Percentiles rank a stretch among this genome's conserved stretches.
phyloP scores from a whole-genome alignment of 1,140 invertebrate genomes.

The Brachionus rubens region DNA sequence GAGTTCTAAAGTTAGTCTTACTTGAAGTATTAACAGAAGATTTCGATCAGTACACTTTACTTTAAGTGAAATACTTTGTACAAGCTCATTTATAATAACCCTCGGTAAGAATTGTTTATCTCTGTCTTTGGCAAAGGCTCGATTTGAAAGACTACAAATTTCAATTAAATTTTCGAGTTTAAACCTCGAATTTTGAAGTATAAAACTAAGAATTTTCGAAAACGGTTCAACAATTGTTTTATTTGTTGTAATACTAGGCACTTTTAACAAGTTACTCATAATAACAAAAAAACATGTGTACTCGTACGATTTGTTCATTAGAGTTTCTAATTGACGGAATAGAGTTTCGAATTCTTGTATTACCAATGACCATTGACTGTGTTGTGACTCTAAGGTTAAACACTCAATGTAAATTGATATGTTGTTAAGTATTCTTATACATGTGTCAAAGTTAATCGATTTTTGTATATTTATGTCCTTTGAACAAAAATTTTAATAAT shows the following conservation, averaged over 20 bases:
- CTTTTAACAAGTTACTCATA: conserved; percentile 77
- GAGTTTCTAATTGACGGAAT: conserved; percentile 72
- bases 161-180: conserved; percentile 80
- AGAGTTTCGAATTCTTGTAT: conserved; percentile 79
- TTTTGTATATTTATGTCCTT: conserved; percentile 82
- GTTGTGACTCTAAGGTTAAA: conserved; percentile 75
- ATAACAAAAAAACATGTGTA: conserved; percentile 75
- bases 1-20: no score
- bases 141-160: conserved; percentile 80
- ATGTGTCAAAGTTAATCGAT: conserved; percentile 72
- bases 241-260: conserved; percentile 67
- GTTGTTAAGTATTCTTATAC: conserved; percentile 70
- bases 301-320: conserved; percentile 70
- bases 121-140: conserved; percentile 78
- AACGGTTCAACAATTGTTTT: conserved; percentile 84
- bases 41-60: conserved; percentile 87
- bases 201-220: conserved; percentile 84
- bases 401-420: conserved; percentile 87
- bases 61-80: conserved; percentile 93
- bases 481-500: conserved; percentile 50
- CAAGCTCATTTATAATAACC: conserved; percentile 84
- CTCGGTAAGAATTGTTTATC: conserved; percentile 86
- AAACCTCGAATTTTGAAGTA: conserved; percentile 80
- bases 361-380: conserved; percentile 70
- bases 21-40: conserved; percentile 82